These are phyloP conservation scores for Agelaius phoeniceus DNA, from an alignment of 2,113 vertebrate species.

Conservation along the genomic window DNA sequence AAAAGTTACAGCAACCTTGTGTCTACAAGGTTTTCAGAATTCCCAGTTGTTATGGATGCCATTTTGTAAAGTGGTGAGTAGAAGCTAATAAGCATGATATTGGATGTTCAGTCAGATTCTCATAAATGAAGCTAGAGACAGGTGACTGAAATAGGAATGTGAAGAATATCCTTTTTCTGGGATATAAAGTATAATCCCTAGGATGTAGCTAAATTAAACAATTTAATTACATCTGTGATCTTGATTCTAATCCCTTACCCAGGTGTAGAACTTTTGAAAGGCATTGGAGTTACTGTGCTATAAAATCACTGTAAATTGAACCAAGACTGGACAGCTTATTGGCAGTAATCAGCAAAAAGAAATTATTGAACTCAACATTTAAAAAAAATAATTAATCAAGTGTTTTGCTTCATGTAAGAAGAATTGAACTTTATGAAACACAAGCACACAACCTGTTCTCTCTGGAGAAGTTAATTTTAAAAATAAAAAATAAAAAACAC, in stretches of 20 bases:
- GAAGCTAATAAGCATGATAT: not conserved
- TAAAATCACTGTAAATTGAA: not conserved
- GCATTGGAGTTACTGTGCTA: not conserved
- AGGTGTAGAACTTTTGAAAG: not conserved
- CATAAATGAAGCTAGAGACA: not conserved
- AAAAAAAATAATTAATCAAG: not conserved
- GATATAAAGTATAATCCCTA: not conserved
- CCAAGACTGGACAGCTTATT: not conserved
- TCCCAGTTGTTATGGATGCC: not conserved
- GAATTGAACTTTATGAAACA: not conserved
- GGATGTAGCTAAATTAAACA: not conserved
- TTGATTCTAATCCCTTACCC: not conserved
- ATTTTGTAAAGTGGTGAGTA: not conserved
- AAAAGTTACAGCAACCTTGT: not conserved
- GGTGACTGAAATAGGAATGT: not conserved
- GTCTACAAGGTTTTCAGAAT: not conserved
- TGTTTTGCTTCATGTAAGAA: not conserved
- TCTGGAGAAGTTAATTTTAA: not conserved
- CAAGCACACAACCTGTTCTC: not conserved
- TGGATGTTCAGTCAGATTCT: not conserved
- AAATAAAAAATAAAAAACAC: not conserved
- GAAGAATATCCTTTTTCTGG: not conserved
- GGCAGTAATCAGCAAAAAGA: not conserved
- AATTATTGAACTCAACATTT: not conserved
- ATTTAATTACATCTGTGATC: not conserved